Conservation (phyloP, 2,888 invertebrate species). For the Netelia fuscicornis region DNA sequence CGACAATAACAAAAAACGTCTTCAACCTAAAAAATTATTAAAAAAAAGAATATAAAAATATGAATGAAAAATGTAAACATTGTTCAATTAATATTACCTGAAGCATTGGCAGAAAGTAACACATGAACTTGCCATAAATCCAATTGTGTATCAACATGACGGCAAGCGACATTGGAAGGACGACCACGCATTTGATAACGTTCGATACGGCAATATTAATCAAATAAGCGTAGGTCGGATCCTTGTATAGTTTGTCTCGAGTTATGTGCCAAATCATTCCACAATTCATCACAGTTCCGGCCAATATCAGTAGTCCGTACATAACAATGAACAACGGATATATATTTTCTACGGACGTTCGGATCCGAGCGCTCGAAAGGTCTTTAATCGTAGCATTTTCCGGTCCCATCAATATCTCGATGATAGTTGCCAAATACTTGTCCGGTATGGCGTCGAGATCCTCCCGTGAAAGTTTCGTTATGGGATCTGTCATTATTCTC, state of each 20-base stretch:
- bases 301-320: slow-evolving; percentile 87
- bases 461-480: slow-evolving; percentile 43
- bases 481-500: background rate
- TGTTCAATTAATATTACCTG: slow-evolving; percentile 85
- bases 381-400: slow-evolving; percentile 86
- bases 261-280: slow-evolving; percentile 87
- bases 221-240: slow-evolving; percentile 89
- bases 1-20: background rate
- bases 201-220: slow-evolving; percentile 89
- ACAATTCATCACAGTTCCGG: slow-evolving; percentile 87
- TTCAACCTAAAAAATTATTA: background rate
- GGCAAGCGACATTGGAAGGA: slow-evolving; percentile 89
- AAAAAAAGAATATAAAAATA: background rate
- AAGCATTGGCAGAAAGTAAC: slow-evolving; percentile 90
- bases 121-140: slow-evolving; percentile 90
- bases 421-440: slow-evolving; percentile 77
- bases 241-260: slow-evolving; percentile 86
- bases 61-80: background rate
- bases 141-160: slow-evolving; percentile 90
- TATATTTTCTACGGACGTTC: slow-evolving; percentile 86
- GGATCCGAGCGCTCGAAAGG: slow-evolving; percentile 87
- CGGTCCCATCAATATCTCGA: slow-evolving; percentile 81
- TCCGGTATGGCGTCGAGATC: slow-evolving; percentile 60
- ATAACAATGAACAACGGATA: slow-evolving; percentile 88
- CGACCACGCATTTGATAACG: slow-evolving; percentile 88